Base-by-base conservation (phyloP, 2,888 invertebrate species). In the Sinelater perroti region DNA sequence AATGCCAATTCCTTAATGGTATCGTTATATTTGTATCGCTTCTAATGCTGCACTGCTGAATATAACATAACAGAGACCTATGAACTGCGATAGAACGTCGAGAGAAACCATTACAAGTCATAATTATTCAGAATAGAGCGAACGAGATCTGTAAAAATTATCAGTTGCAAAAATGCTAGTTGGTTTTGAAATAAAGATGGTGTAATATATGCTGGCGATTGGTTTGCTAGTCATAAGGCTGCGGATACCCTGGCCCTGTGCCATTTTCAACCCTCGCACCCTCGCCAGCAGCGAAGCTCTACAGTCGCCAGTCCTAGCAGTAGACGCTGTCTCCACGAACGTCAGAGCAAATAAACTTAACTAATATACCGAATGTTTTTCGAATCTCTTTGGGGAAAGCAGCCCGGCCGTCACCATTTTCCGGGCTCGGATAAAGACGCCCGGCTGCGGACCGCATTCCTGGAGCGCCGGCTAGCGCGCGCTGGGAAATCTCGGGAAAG, bases 181-280 rank as follows among this genome's bases (percentile, higher is more conserved):
- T 49, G 53, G 46, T 46, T 59, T 52, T 36, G 33, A 54, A 56
- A 61, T 56, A 53, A 56, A 60, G 56, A 60, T 62, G 52, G 56
- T 58, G 57, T 64, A 65, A 65, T 67, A 57, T 62, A 66, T 65
- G 61, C 61, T 62, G 59, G 64, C 62, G 66, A 67, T 65, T 66
- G 66, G 65, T 60, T 62, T 56, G 61, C 63, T 57, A 58, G 65
- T 63, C 58, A 60, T 64, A 64, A 66, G 66, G 56, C 60, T 53
- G 56, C 56, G 63, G 52, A 62, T 57, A 36, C 46, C 46, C 61
- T 69, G 67, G 67, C 67, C 51, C 50, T 7, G 52, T 67, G 69
- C 69, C 68, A 54, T 54, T 49, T 49, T 28, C 63, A 64, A 35
- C 64, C 63, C 64, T 62, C 42, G 47, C 36, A 17, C 36, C 24